Conservation (phyloP, 35 echinoderm and acorn worm species). For the Nesometra sesokonis region DNA sequence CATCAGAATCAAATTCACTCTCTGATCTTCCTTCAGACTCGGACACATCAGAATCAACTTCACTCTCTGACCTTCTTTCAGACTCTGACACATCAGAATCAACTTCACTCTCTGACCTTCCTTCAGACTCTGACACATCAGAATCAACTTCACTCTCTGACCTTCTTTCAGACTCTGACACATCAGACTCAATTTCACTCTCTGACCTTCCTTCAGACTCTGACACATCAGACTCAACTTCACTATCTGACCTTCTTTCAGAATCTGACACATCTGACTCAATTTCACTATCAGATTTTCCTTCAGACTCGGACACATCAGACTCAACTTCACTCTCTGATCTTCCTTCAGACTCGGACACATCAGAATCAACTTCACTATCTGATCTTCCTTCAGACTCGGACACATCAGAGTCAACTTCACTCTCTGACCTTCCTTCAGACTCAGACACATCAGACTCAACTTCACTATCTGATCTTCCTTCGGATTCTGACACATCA, state of each 20-base stretch:
- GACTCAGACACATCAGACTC: not conserved
- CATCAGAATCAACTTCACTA: not conserved
- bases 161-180: not conserved
- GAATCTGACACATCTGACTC: not conserved
- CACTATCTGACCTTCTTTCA: not conserved
- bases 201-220: not conserved
- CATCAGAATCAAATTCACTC: not conserved
- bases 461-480: not conserved
- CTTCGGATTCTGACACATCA: not conserved
- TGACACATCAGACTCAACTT: not conserved
- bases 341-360: not conserved
- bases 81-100: not conserved
- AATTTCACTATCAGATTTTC: not conserved
- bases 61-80: not conserved
- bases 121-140: not conserved
- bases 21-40: not conserved
- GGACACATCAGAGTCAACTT: not conserved
- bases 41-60: not conserved
- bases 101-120: not conserved
- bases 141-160: not conserved
- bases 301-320: not conserved
- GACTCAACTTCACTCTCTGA: not conserved
- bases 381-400: not conserved
- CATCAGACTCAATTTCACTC: not conserved
- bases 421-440: not conserved